Base-by-base conservation (phyloP, 1,140 invertebrate species). In the Apis laboriosa region DNA sequence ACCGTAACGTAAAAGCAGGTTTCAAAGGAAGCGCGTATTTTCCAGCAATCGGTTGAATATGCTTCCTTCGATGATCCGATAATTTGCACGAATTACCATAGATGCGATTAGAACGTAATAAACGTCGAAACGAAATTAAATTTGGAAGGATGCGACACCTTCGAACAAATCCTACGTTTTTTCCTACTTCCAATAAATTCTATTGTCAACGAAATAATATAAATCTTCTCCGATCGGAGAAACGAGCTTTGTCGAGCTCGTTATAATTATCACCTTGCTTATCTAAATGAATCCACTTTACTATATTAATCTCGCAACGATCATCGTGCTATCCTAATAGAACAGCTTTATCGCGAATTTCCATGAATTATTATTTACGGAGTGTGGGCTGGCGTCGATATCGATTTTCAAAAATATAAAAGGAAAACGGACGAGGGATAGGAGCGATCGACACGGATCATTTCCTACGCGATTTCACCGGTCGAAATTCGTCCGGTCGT, bases 401-500 rank as follows among this genome's bases (percentile, higher is more conserved):
- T 53, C n/a, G 53, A 12, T 21, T 51, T 60, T 21, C 7, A 9
- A 8, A 56, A 49, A 1, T 9, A 7, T n/a, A 5, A n/a, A 43
- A 43, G 24, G 24, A 28, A 28, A 21, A 66, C 64, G 64, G 58
- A 3, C 5, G 9, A 28, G 34, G 55, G 53, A n/a, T 4, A 43
- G 43, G 2, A 1, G 28, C 24, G 61, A 72, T 73, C 68, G 28
- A 58, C 60, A 34, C 66, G 76, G 81, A 83, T 83, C 67, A 73
- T 72, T 80, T 75, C n/a, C 82, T 43, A 11, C 49, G 68, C 43
- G 34, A 79, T 60, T 80, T 73, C 70, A 70, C 71, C 24, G 49
- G 55, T 77, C 66, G 66, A 77, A 84, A 84, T 84, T 73, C 70
- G 34, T 34, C 34, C 34, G 70, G 64, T 66, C 77, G 61, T 73